Evolutionary conservation across 2,797 vertebrate genomes (phyloP).

Genomic region (Acanthis flammea): DNA sequence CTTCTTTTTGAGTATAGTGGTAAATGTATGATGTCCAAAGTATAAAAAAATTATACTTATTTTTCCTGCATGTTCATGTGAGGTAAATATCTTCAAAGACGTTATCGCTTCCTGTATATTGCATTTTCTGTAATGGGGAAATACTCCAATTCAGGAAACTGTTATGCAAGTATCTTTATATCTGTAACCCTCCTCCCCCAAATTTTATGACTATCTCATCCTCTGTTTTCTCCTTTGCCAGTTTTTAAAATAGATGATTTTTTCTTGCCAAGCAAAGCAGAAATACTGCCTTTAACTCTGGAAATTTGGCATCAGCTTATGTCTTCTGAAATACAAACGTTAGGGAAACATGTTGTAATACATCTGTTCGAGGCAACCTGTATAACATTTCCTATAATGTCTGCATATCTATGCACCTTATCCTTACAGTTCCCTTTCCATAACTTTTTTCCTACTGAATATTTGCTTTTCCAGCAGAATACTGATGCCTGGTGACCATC

Average conservation of each 20-base stretch:
- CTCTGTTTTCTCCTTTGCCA: background rate
- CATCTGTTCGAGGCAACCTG: background rate
- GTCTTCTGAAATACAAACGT: background rate
- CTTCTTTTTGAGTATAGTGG: background rate
- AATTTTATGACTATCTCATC: background rate
- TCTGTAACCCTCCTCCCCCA: background rate
- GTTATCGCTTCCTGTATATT: background rate
- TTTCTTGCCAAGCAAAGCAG: conserved; percentile 15
- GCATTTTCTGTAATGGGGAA: background rate
- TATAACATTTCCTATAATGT: background rate
- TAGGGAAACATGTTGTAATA: background rate
- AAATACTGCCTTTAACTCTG: background rate
- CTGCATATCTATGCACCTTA: background rate
- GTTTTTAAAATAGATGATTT: conserved; percentile 16
- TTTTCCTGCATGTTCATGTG: background rate
- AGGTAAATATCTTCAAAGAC: background rate
- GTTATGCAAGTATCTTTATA: background rate
- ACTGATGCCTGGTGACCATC: background rate
- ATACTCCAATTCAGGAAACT: background rate
- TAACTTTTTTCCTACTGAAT: background rate
- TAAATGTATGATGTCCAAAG: background rate
- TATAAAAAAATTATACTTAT: background rate
- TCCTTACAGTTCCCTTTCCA: background rate
- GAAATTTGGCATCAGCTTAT: background rate
- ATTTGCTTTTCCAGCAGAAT: background rate